Evolutionary conservation across 1,140 invertebrate genomes (phyloP).

Genomic region (Hycleus cichorii): DNA sequence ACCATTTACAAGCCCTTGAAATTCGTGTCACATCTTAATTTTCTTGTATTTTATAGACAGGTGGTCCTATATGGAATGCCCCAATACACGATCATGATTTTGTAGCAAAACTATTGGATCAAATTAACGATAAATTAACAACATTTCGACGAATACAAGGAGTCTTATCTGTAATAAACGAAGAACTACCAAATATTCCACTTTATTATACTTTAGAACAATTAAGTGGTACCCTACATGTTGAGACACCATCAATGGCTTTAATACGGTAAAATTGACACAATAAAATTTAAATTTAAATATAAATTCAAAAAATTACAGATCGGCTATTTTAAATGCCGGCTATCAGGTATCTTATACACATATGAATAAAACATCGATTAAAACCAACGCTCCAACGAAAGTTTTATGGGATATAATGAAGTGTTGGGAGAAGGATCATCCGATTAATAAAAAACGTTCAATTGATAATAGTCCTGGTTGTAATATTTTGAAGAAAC

Average conservation of each 20-base stretch:
- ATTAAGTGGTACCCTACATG: constrained; percentile 57
- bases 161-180: constrained; percentile 59
- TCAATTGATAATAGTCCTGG: constrained; percentile 48
- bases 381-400: constrained; percentile 91
- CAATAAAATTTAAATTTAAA: not conserved
- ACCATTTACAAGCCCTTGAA: not conserved
- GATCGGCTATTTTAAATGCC: constrained; percentile 89
- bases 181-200: constrained; percentile 78
- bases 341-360: constrained; percentile 90
- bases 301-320: constrained; percentile 36
- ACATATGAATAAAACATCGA: constrained; percentile 77
- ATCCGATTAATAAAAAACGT: constrained; percentile 53
- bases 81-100: constrained; percentile 77
- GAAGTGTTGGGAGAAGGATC: constrained; percentile 65
- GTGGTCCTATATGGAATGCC: constrained; percentile 90
- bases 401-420: constrained; percentile 91
- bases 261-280: constrained; percentile 48
- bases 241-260: constrained; percentile 56
- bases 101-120: constrained; percentile 50
- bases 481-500: constrained; percentile 50
- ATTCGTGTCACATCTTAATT: not conserved
- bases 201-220: constrained; percentile 76
- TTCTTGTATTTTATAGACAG: constrained; percentile 35
- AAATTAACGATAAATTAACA: constrained; percentile 46
- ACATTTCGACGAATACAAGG: constrained; percentile 73